Conservation (phyloP, 2,797 vertebrate genomes). For the Selene dorsalis region DNA sequence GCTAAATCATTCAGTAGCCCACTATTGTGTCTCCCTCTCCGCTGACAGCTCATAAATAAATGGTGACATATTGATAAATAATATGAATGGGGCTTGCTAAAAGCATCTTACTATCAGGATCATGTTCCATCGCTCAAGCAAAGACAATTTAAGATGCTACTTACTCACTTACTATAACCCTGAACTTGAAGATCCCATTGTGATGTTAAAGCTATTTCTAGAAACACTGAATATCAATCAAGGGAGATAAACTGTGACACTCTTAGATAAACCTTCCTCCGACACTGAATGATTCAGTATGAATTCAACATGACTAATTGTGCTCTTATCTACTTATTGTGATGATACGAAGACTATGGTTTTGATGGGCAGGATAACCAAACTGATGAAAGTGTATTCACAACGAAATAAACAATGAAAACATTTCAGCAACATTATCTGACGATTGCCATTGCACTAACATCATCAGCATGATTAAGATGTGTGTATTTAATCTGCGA, state of each 20-base stretch:
- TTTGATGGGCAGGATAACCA: neutral
- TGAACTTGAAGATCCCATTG: neutral
- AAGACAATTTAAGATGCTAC: conserved; percentile 1
- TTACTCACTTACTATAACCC: neutral
- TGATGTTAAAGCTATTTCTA: conserved; percentile 13
- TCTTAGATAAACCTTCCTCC: neutral
- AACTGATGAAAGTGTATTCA: neutral
- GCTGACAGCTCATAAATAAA: conserved; percentile 55
- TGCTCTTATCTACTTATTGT: neutral
- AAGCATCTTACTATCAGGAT: conserved; percentile 18
- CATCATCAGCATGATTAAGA: conserved; percentile 1
- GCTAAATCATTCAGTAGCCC: conserved; percentile 76
- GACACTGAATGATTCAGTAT: neutral
- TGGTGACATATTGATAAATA: conserved; percentile 51
- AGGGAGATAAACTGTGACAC: conserved; percentile 4
- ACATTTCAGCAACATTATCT: neutral
- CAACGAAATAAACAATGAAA: neutral
- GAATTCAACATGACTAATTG: neutral
- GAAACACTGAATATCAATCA: neutral
- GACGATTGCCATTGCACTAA: neutral
- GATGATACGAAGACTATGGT: neutral
- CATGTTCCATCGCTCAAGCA: neutral
- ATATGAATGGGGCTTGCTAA: conserved; percentile 11
- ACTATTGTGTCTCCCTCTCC: conserved; percentile 7
- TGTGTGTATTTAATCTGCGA: conserved; percentile 5